phyloP scores from a whole-genome alignment of 2,888 invertebrate genomes.

The Coecobrya sp. region DNA sequence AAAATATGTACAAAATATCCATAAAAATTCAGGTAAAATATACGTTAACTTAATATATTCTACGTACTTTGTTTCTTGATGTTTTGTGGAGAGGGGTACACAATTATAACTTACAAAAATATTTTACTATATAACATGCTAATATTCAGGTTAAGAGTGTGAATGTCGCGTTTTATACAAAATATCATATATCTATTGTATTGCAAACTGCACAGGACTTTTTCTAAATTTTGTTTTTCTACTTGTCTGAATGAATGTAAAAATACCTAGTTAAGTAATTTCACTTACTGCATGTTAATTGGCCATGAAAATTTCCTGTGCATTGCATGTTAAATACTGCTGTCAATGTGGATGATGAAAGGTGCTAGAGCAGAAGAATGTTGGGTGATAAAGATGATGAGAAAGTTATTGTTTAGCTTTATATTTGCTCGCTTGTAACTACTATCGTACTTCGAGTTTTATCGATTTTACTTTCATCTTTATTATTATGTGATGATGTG shows the following conservation, averaged over 20 bases:
- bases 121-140: no score
- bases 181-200: neutral
- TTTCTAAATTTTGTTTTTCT: neutral
- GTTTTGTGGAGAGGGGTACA: constrained; percentile 30
- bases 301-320: constrained; percentile 44
- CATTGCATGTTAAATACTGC: neutral
- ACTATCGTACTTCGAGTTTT: constrained; percentile 53
- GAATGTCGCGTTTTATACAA: neutral
- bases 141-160: constrained; percentile 26
- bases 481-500: neutral
- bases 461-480: constrained; percentile 52
- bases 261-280: constrained; percentile 22
- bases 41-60: neutral
- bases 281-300: constrained; percentile 24
- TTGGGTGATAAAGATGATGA: neutral
- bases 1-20: constrained; percentile 47
- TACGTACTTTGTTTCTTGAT: neutral
- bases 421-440: neutral
- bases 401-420: constrained; percentile 6
- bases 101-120: neutral
- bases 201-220: neutral
- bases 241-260: neutral
- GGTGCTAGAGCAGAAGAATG: neutral
- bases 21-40: constrained; percentile 7
- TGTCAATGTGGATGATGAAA: neutral